These are phyloP conservation scores for Chrysolina oricalcia DNA, from an alignment of 2,888 invertebrate genomes.

Conservation along the genomic window DNA sequence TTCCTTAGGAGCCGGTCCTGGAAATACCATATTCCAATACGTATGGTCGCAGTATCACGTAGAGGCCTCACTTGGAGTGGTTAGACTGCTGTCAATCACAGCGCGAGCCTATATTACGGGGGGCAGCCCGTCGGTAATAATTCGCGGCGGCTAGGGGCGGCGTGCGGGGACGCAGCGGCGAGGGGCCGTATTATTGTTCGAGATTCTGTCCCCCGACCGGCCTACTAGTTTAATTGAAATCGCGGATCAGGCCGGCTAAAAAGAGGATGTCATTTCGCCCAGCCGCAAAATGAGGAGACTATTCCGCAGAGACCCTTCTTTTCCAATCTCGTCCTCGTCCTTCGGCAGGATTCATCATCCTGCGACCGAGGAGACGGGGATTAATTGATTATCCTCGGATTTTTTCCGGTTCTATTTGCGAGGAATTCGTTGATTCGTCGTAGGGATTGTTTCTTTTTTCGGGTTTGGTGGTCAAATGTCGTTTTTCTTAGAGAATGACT, in stretches of 20 bases:
- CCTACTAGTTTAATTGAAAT: conserved; percentile 69
- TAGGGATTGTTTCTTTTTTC: conserved; percentile 3
- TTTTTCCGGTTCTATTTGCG: conserved; percentile 14
- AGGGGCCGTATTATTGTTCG: conserved; percentile 50
- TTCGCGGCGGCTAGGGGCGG: conserved; percentile 50
- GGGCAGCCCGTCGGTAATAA: conserved; percentile 62
- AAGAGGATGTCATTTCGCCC: conserved; percentile 70
- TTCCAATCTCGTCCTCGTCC: conserved; percentile 33
- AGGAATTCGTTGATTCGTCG: conserved; percentile 11
- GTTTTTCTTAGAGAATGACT: neutral
- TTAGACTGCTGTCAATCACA: conserved; percentile 46
- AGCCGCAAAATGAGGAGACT: conserved; percentile 68
- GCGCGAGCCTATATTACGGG: conserved; percentile 54
- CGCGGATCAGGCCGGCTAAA: conserved; percentile 70
- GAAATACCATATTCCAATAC: conserved; percentile 35
- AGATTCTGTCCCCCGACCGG: conserved; percentile 37
- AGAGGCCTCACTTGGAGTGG: conserved; percentile 41
- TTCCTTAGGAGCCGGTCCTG: conserved; percentile 1
- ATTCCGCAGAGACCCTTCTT: conserved; percentile 66
- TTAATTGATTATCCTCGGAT: conserved; percentile 31
- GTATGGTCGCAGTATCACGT: conserved; percentile 38
- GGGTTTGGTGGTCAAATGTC: conserved; percentile 1
- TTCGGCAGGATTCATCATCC: conserved; percentile 25
- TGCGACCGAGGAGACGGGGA: conserved; percentile 26
- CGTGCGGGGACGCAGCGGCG: conserved; percentile 11